These are phyloP conservation scores for Labrus mixtus DNA, from an alignment of 2,113 vertebrate species.

Conservation along the genomic window DNA sequence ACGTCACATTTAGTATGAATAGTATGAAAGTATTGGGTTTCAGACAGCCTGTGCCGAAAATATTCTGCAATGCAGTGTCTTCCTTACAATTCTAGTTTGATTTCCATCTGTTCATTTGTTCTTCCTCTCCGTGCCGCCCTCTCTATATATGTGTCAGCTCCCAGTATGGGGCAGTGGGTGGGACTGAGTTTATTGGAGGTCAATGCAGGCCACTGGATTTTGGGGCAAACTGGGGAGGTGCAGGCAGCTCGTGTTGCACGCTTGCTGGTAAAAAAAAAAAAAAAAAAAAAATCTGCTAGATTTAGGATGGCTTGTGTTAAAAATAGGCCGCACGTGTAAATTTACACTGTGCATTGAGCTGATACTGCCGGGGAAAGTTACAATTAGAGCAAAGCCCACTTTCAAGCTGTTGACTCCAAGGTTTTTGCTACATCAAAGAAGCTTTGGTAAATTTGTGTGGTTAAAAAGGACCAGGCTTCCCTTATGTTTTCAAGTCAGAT, in stretches of 20 bases:
- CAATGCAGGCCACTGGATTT: slow-evolving; percentile 11
- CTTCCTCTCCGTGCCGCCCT: slow-evolving; percentile 7
- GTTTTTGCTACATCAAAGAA: slow-evolving; percentile 63
- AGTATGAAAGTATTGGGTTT: no score
- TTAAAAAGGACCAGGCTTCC: slow-evolving; percentile 41
- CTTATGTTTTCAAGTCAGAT: slow-evolving; percentile 61
- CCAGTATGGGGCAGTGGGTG: slow-evolving; percentile 2
- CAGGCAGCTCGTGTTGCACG: neutral
- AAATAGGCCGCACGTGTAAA: slow-evolving; percentile 21
- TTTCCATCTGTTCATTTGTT: slow-evolving; percentile 22
- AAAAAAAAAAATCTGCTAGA: neutral
- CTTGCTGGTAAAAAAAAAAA: neutral
- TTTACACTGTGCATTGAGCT: slow-evolving; percentile 7
- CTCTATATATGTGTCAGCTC: slow-evolving; percentile 1
- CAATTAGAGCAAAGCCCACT: slow-evolving; percentile 22
- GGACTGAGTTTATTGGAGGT: slow-evolving; percentile 34
- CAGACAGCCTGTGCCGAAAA: no score
- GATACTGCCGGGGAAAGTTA: slow-evolving; percentile 18
- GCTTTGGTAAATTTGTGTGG: slow-evolving; percentile 47
- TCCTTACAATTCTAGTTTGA: neutral
- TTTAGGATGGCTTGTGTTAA: slow-evolving; percentile 11
- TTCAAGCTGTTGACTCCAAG: slow-evolving; percentile 30
- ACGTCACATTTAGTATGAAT: no score
- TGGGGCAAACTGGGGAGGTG: slow-evolving; percentile 2
- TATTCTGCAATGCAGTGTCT: neutral